These are phyloP conservation scores for Trichogramma dendrolimi DNA, from an alignment of 2,888 invertebrate species.

Conservation along the genomic window DNA sequence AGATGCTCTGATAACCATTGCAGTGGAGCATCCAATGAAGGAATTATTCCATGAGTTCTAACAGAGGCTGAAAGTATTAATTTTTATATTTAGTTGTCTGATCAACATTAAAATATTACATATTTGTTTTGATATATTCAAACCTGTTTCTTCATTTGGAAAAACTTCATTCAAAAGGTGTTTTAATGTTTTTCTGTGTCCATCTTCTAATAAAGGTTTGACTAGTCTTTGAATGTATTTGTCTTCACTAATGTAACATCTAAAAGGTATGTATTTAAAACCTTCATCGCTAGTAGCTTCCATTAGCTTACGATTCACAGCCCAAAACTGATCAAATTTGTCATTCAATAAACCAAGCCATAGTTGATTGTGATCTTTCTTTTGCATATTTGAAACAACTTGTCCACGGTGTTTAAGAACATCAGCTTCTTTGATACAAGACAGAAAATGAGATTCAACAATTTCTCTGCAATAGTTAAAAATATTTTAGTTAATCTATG, in stretches of 20 bases:
- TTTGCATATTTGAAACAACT: conserved; percentile 86
- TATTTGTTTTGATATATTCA: conserved; percentile 6
- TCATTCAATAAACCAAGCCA: conserved; percentile 94
- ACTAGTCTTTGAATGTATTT: conserved; percentile 72
- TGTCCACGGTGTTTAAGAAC: conserved; percentile 92
- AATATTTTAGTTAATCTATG: conserved; percentile 15
- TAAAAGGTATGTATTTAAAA: conserved; percentile 85
- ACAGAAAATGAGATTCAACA: conserved; percentile 91
- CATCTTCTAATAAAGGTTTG: conserved; percentile 71
- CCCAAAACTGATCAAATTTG: conserved; percentile 99
- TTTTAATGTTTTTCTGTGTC: conserved; percentile 66
- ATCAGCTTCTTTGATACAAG: conserved; percentile 95
- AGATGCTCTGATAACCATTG: conserved; percentile 98
- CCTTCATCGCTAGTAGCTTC: conserved; percentile 74
- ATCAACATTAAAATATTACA: not conserved
- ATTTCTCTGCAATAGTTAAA: conserved; percentile 65
- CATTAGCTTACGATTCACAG: conserved; percentile 93
- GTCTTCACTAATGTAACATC: conserved; percentile 69
- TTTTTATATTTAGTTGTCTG: not conserved
- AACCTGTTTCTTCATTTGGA: conserved; percentile 58
- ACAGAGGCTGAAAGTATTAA: conserved; percentile 59
- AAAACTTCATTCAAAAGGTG: conserved; percentile 69
- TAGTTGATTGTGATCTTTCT: conserved; percentile 93
- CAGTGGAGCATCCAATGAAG: conserved; percentile 83
- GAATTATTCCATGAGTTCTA: conserved; percentile 83